Conservation (phyloP, 2,113 vertebrate genomes). For the Pachypanchax playfairii region DNA sequence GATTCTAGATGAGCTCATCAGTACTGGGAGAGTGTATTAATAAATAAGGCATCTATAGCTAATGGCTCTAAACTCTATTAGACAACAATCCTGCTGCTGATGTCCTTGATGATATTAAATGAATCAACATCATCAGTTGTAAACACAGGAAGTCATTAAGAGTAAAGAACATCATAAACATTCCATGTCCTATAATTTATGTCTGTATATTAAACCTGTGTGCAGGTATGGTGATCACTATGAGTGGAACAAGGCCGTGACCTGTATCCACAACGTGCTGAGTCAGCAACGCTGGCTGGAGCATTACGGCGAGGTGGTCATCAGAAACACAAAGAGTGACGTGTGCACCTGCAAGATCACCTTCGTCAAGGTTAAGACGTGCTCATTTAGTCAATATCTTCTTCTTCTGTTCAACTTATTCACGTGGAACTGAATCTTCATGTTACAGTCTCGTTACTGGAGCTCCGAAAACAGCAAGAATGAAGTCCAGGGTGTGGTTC, state of each 20-base stretch:
- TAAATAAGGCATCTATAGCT: too few relatives aligned
- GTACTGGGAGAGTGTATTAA: too few relatives aligned
- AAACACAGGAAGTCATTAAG: too few relatives aligned
- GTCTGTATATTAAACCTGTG: background rate
- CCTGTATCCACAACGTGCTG: slow-evolving; percentile 93
- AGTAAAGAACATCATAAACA: too few relatives aligned
- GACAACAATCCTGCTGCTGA: too few relatives aligned
- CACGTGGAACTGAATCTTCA: background rate
- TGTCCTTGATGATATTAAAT: too few relatives aligned
- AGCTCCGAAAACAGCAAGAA: slow-evolving; percentile 83
- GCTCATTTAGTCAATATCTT: background rate
- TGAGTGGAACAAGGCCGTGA: slow-evolving; percentile 93
- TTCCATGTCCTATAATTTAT: too few relatives aligned
- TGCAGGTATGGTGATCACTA: slow-evolving; percentile 89
- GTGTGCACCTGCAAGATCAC: slow-evolving; percentile 90
- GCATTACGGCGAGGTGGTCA: slow-evolving; percentile 91
- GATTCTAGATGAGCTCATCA: too few relatives aligned
- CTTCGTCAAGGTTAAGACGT: slow-evolving; percentile 86
- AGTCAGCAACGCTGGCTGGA: slow-evolving; percentile 91
- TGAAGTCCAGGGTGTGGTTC: slow-evolving; percentile 88
- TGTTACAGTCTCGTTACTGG: slow-evolving; percentile 86
- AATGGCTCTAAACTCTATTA: too few relatives aligned
- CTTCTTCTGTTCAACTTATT: too few relatives aligned
- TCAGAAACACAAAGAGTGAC: slow-evolving; percentile 83
- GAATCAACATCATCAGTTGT: too few relatives aligned